Evolutionary conservation across 2,797 vertebrate species (phyloP).

Genomic region (Poecilia picta): DNA sequence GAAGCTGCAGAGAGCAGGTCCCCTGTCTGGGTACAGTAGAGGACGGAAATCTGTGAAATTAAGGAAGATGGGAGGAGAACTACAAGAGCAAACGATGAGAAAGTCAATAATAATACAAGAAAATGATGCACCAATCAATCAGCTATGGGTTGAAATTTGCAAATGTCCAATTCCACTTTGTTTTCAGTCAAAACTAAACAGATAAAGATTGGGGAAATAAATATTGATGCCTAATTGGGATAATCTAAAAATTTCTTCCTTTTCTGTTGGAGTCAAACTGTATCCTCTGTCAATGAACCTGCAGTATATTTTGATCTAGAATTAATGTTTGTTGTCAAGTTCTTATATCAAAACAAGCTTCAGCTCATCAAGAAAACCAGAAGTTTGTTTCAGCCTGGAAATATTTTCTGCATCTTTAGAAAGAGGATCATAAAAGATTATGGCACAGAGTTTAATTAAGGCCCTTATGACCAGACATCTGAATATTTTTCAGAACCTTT

Average conservation of each 20-base stretch:
- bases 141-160: neutral
- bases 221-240: neutral
- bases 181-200: neutral
- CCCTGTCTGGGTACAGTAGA: slow-evolving; percentile 62
- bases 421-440: neutral
- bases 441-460: neutral
- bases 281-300: neutral
- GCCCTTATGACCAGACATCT: neutral
- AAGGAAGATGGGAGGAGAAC: slow-evolving; percentile 30
- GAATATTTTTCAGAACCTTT: neutral
- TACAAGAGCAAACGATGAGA: neutral
- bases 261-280: neutral
- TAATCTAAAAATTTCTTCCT: neutral
- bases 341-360: neutral
- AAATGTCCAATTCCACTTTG: neutral
- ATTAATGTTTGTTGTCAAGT: neutral
- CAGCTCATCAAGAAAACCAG: neutral
- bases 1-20: slow-evolving; percentile 65
- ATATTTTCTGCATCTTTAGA: neutral
- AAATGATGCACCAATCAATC: neutral
- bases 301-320: neutral
- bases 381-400: neutral
- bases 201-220: neutral
- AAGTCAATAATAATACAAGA: neutral
- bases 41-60: slow-evolving; percentile 44